These are phyloP conservation scores for Lycaon pictus DNA, from an alignment of 2,113 vertebrate species.

Conservation along the genomic window DNA sequence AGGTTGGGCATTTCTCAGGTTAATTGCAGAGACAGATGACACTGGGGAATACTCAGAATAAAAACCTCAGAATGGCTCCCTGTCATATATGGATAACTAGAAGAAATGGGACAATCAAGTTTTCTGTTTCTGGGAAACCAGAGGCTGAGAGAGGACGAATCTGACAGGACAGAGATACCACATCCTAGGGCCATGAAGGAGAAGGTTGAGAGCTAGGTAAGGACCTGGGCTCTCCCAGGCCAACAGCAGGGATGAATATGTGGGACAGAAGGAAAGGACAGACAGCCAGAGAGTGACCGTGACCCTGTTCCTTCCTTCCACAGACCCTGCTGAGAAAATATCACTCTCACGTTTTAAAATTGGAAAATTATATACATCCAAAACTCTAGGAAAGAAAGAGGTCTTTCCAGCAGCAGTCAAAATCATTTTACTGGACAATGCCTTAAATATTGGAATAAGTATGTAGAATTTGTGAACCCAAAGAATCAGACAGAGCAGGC, in stretches of 20 bases:
- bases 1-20: background rate
- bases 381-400: background rate
- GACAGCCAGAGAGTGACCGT: background rate
- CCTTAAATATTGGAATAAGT: background rate
- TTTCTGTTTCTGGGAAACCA: background rate
- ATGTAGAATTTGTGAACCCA: background rate
- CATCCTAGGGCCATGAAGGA: background rate
- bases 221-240: background rate
- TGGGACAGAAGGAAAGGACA: background rate
- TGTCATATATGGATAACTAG: background rate
- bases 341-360: background rate
- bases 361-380: background rate
- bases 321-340: background rate
- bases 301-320: background rate
- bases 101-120: background rate
- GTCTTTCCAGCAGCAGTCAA: background rate
- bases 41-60: background rate
- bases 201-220: background rate
- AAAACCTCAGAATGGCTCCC: background rate
- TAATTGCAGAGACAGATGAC: background rate
- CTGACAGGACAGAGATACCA: background rate
- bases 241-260: background rate
- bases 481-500: background rate
- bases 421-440: background rate
- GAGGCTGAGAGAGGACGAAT: background rate